Base-by-base conservation (phyloP, 2,113 vertebrate species). In the Himantopus leucocephalus region DNA sequence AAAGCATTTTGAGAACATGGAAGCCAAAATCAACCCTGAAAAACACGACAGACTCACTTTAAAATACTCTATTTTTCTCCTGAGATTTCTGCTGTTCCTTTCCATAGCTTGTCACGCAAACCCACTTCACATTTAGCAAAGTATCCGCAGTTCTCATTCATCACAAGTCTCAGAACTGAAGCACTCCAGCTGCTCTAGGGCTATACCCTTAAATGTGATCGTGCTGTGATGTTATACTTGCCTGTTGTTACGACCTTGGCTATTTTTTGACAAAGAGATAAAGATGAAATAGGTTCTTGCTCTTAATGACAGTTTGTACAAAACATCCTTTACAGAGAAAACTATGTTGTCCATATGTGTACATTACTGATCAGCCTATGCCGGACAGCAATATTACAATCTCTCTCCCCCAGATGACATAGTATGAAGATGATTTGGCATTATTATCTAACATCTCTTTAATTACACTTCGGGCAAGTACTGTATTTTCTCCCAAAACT, bases 221-320 rank as follows among this genome's bases (percentile, higher is more conserved):
- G 68, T 77, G 89, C 94, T 95, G 93, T 43, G 92, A 96, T 75
- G 64, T 75, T 90, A 48, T 20, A 74, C 67, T 56, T 24, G 63
- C 62, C 68, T 78, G 76, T 88, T 82, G 56, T 63, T 87, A 50
- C 32, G 89, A 96, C 91, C 89, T 96, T 94, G 94, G 72, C 90
- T 95, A 78, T 89, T 95, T 95, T 95, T 34, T 95, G 76, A 91
- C 73, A 60, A 30, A 91, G 59, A 91, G 43, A 95, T 90, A 83
- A 93, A 95, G 89, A 92, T 95, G 79, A 96, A 97, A 96, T 83
- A 85, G 59, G 21, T 41, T 80, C 87, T 63, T 80, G 70, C 66
- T 93, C 80, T 76, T 94, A 96, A 95, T 85, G 82, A 90, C 89
- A 87, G 75, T 77, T 95, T 87, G 64, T 81, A 78, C 59, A 71